Evolutionary conservation across 2,113 vertebrate genomes (phyloP).

Genomic region (Gopherus evgoodei): DNA sequence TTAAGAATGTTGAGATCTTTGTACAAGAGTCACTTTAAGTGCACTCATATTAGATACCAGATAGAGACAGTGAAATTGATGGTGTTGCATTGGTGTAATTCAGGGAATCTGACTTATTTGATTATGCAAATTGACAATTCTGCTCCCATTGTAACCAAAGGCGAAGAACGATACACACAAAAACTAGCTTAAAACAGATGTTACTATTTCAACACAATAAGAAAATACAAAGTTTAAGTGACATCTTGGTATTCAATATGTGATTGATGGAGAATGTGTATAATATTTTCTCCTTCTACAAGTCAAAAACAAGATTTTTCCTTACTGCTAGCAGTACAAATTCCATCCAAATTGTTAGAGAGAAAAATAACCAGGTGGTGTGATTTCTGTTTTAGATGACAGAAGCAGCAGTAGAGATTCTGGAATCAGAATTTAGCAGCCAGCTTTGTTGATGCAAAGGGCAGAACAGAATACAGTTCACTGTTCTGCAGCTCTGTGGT

Average conservation of each 20-base stretch:
- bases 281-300: background rate
- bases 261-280: fast-evolving
- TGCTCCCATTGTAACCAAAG: background rate
- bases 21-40: background rate
- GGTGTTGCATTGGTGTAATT: background rate
- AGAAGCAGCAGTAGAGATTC: background rate
- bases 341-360: background rate
- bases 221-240: background rate
- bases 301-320: background rate
- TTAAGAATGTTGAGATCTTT: background rate
- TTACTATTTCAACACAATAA: background rate
- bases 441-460: background rate
- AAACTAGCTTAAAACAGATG: fast-evolving
- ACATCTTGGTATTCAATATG: fast-evolving
- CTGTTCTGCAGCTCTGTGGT: background rate
- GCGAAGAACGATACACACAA: background rate
- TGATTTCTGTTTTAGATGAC: background rate
- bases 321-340: background rate
- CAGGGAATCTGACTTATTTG: fast-evolving
- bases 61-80: fast-evolving
- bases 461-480: background rate
- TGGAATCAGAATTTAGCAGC: background rate
- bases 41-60: fast-evolving
- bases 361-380: background rate
- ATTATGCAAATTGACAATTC: background rate